These are phyloP conservation scores for Cryptocheilus praepositus DNA, from an alignment of 2,888 invertebrate species.

Conservation along the genomic window DNA sequence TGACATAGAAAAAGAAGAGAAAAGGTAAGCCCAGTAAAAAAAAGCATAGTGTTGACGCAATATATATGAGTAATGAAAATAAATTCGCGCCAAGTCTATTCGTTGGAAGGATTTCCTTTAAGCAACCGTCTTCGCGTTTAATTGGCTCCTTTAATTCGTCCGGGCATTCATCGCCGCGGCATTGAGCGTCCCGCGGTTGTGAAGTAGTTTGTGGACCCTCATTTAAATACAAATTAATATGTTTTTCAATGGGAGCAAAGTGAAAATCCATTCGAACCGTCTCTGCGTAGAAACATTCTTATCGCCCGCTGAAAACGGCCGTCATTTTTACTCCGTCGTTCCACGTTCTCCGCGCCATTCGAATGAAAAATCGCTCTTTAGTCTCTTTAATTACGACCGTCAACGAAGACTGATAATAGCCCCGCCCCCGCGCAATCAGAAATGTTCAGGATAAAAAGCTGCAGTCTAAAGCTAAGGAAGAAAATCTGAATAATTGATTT, in stretches of 20 bases:
- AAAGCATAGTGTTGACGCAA: too few relatives aligned
- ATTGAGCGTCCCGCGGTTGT: background rate
- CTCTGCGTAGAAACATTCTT: background rate
- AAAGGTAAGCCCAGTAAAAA: too few relatives aligned
- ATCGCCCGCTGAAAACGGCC: too few relatives aligned
- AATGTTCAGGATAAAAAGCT: too few relatives aligned
- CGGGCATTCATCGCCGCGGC: background rate
- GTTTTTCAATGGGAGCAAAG: slow-evolving; percentile 22
- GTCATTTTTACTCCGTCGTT: background rate
- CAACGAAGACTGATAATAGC: too few relatives aligned
- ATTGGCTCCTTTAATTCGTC: too few relatives aligned
- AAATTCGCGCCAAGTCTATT: too few relatives aligned
- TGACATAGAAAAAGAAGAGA: too few relatives aligned
- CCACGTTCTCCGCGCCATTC: background rate
- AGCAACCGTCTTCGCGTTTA: too few relatives aligned
- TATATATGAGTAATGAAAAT: too few relatives aligned
- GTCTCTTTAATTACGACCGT: too few relatives aligned
- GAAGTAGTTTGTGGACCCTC: slow-evolving; percentile 36
- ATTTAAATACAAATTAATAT: slow-evolving; percentile 60
- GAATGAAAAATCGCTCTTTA: background rate
- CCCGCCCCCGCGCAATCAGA: background rate
- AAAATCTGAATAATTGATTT: slow-evolving; percentile 55
- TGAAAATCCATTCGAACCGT: slow-evolving; percentile 1
- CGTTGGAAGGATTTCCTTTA: too few relatives aligned
- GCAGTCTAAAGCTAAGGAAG: background rate